A percentile compares a stretch with the other conserved stretches of the same genome.
Evolutionary conservation across 2,888 invertebrate genomes (phyloP).

Genomic region (Silvanus unidentatus): DNA sequence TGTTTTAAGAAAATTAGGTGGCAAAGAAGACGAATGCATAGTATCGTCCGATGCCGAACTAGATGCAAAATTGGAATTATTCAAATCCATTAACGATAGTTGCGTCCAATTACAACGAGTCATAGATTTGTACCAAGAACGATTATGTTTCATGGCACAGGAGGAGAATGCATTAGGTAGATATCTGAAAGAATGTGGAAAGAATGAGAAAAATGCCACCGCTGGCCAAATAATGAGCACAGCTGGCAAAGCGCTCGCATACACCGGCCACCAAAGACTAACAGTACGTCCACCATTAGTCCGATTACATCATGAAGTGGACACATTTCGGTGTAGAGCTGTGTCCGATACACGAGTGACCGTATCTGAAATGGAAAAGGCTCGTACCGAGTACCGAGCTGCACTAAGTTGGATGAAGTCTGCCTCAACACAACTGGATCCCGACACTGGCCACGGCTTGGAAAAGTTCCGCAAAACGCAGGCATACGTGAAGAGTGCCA

Average conservation of each 20-base stretch:
- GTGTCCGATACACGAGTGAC: constrained; percentile 89
- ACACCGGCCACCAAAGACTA: constrained; percentile 80
- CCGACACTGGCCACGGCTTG: constrained; percentile 90
- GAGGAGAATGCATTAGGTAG: constrained; percentile 90
- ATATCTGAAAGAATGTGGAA: constrained; percentile 80
- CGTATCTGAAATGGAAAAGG: constrained; percentile 89
- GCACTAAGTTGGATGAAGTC: constrained; percentile 99
- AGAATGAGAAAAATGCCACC: constrained; percentile 77
- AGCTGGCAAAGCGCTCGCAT: constrained; percentile 68
- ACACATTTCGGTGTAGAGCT: constrained; percentile 91
- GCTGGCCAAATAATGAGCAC: constrained; percentile 78
- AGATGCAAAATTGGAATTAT: constrained; percentile 92
- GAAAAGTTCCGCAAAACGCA: constrained; percentile 94
- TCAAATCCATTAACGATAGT: constrained; percentile 87
- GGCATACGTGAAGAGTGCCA: constrained; percentile 69
- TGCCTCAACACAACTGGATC: constrained; percentile 89
- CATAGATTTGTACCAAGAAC: constrained; percentile 90
- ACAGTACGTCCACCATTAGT: constrained; percentile 79
- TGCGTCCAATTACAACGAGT: constrained; percentile 81
- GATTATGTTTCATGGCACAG: constrained; percentile 85
- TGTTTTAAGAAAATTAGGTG: constrained; percentile 85
- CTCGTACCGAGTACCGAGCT: constrained; percentile 92
- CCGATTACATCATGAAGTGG: constrained; percentile 91
- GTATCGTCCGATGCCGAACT: constrained; percentile 93
- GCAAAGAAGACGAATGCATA: constrained; percentile 96